Conservation (phyloP, 2,113 vertebrate species). For the Micromys minutus region DNA sequence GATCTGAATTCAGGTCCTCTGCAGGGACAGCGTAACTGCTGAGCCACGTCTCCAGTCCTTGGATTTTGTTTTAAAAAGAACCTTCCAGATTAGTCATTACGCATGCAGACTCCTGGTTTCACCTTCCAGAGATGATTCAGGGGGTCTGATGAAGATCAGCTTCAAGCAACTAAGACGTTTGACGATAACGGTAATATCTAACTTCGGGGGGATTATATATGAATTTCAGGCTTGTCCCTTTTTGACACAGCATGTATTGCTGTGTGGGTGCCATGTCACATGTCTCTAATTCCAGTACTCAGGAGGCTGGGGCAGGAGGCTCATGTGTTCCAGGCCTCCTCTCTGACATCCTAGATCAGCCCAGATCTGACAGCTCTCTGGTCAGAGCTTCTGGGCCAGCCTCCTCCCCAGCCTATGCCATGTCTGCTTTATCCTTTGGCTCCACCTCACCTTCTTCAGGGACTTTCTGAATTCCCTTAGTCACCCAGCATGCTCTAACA, state of each 20-base stretch:
- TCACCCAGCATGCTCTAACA: not conserved
- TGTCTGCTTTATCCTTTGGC: not conserved
- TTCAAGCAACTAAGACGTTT: not conserved
- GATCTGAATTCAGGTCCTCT: not conserved
- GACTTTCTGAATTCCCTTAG: not conserved
- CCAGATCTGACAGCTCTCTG: not conserved
- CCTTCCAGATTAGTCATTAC: not conserved
- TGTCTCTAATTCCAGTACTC: not conserved
- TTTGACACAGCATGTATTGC: not conserved
- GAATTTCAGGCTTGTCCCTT: slow-evolving; percentile 26
- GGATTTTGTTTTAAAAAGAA: not conserved
- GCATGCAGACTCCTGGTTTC: not conserved
- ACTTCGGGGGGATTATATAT: not conserved
- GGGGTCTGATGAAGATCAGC: not conserved
- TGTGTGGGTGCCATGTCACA: too few relatives aligned
- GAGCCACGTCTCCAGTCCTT: not conserved
- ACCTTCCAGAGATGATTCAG: not conserved
- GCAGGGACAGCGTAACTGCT: not conserved
- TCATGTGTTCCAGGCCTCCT: not conserved
- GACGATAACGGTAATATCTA: not conserved
- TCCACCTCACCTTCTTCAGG: not conserved
- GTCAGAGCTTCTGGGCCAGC: not conserved
- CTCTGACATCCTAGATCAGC: not conserved
- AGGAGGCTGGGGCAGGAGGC: not conserved
- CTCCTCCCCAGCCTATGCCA: not conserved